These are phyloP conservation scores for Ichneumoninae sp. DNA, from an alignment of 2,888 invertebrate species.

Conservation along the genomic window DNA sequence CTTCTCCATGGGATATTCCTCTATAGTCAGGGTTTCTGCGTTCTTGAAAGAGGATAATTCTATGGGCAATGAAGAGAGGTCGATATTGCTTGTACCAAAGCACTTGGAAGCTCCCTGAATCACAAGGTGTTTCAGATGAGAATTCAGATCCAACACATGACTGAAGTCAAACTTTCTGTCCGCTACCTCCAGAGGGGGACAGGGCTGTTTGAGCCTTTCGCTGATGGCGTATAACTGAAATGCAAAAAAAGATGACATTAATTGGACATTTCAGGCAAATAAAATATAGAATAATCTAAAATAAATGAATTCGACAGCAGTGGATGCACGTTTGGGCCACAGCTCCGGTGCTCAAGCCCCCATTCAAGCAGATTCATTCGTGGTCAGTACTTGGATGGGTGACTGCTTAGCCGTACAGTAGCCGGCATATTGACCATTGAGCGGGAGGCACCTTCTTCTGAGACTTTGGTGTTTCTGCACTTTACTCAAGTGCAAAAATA, in stretches of 20 bases:
- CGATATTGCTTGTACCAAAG: slow-evolving; percentile 93
- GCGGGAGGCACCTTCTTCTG: no score
- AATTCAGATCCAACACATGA: slow-evolving; percentile 95
- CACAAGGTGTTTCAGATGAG: slow-evolving; percentile 89
- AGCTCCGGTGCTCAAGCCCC: no score
- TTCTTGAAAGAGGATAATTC: slow-evolving; percentile 94
- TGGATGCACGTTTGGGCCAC: not conserved
- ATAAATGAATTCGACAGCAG: not conserved
- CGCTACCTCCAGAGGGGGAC: slow-evolving; percentile 91
- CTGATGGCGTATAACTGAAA: slow-evolving; percentile 94
- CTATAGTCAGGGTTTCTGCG: slow-evolving; percentile 89
- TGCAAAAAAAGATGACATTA: slow-evolving; percentile 7
- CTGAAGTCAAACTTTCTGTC: slow-evolving; percentile 95
- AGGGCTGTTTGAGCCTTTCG: slow-evolving; percentile 93
- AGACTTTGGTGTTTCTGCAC: no score
- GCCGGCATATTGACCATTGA: no score
- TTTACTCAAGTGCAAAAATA: no score
- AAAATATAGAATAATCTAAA: not conserved
- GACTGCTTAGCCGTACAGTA: no score
- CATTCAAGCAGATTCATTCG: no score
- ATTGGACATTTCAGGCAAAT: not conserved
- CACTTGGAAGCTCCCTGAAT: slow-evolving; percentile 89
- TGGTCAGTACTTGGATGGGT: no score
- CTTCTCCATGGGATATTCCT: slow-evolving; percentile 89
- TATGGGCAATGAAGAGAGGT: slow-evolving; percentile 91